Conservation (phyloP, 2,888 invertebrate genomes). For the Mesopsocus fuscifrons region DNA sequence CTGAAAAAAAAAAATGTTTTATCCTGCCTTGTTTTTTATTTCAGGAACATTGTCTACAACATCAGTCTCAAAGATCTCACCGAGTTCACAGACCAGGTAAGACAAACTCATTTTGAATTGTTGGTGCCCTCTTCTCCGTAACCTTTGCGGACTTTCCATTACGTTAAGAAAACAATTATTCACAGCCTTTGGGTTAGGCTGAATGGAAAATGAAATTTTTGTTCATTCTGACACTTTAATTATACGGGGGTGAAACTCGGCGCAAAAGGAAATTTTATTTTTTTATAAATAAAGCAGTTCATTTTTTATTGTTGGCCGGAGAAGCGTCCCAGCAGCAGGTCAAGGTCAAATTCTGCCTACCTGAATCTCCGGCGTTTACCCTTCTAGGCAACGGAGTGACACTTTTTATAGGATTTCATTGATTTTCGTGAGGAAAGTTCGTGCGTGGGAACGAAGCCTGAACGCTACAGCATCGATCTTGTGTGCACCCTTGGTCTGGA, state of each 20-base stretch:
- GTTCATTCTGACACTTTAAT: background rate
- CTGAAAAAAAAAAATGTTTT: conserved; percentile 6
- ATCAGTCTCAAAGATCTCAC: conserved; percentile 68
- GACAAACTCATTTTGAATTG: conserved; percentile 14
- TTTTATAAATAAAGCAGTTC: too few relatives aligned
- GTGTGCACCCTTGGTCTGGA: background rate
- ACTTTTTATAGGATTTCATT: too few relatives aligned
- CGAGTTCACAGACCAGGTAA: conserved; percentile 53
- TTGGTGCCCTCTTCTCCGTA: background rate
- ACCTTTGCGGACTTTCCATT: background rate
- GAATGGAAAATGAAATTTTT: background rate
- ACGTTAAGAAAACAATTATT: background rate
- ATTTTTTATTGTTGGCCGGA: too few relatives aligned
- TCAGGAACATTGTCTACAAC: conserved; percentile 78
- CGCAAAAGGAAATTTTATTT: too few relatives aligned
- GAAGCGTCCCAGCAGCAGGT: too few relatives aligned
- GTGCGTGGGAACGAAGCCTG: too few relatives aligned
- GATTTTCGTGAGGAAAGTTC: too few relatives aligned
- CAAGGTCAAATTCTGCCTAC: too few relatives aligned
- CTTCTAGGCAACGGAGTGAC: too few relatives aligned
- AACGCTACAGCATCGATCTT: too few relatives aligned
- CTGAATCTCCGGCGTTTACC: too few relatives aligned
- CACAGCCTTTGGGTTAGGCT: background rate
- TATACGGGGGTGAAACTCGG: too few relatives aligned
- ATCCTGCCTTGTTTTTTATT: conserved; percentile 22